Base-by-base conservation (phyloP, 2,797 vertebrate genomes). In the Microcaecilia unicolor region DNA sequence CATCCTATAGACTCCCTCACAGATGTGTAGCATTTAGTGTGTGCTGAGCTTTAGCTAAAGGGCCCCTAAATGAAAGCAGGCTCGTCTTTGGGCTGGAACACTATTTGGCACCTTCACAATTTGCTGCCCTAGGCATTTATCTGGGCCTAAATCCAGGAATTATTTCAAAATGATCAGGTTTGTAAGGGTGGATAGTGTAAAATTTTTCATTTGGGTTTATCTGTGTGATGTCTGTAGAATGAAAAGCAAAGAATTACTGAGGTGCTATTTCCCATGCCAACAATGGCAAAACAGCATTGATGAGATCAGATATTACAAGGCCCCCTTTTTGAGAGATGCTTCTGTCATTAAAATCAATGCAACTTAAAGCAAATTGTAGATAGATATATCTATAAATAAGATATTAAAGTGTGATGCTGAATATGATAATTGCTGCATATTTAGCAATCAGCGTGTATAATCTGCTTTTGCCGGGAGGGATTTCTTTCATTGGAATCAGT, bases 351-450 rank as follows among this genome's bases (percentile, higher is more conserved):
- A 86, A 86, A 85, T 89, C 80, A 84, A 83, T 83, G 80, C 76
- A 83, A 76, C 72, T 83, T 88, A 87, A 74, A 85, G 77, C 70
- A 81, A 88, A 89, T 86, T 81, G 89, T 83, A 81, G 85, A 86
- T 78, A 79, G 81, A 81, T 85, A 81, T 72, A 72, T 83, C 78
- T 83, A 83, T 84, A 83, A 85, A 85, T 84, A 81, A 83, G 78
- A 84, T 84, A 81, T 82, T 74, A 84, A 85, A 85, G 81, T 77
- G 66, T 25, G 79, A 73, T 70, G 78, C 82, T 84, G 74, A 80
- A 85, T 84, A 81, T 84, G 78, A 68, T 76, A 85, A 79, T 83
- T 77, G 76, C 53, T 52, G 76, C 78, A 61, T 83, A 81, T 80
- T 69, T 83, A 83, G 83, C 80, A 87, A 85, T 83, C 72, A 76